Conservation (phyloP, 2,113 vertebrate species). For the Hippoglossus stenolepis region DNA sequence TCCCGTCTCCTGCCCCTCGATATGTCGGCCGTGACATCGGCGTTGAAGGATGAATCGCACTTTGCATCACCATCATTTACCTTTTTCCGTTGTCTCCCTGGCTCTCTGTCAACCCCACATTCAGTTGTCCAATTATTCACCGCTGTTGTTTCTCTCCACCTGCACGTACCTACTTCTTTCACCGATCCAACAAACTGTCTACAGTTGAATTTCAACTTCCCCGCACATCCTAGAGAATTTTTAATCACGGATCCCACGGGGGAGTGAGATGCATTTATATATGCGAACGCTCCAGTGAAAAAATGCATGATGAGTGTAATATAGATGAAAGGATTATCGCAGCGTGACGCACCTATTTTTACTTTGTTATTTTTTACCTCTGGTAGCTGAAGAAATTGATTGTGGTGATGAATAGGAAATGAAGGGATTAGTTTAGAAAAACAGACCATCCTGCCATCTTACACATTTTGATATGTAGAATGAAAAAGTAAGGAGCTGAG, state of each 20-base stretch:
- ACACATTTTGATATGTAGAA: neutral
- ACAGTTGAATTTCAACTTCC: conserved; percentile 4
- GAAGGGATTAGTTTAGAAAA: neutral
- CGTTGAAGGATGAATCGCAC: conserved; percentile 1
- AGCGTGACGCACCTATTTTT: conserved; percentile 8
- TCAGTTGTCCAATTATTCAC: conserved; percentile 18
- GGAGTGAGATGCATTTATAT: conserved; percentile 1
- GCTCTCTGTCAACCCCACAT: neutral
- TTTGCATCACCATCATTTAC: neutral
- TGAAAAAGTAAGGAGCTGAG: neutral
- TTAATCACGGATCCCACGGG: conserved; percentile 23
- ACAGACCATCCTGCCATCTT: no score
- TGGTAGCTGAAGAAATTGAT: neutral
- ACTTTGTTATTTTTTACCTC: neutral
- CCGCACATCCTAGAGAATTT: conserved; percentile 32
- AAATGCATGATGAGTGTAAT: neutral
- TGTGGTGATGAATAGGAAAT: conserved; percentile 9
- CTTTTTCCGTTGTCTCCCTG: conserved; percentile 8
- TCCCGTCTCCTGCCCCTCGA: neutral
- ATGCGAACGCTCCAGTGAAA: neutral
- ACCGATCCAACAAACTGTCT: neutral
- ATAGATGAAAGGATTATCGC: conserved; percentile 1
- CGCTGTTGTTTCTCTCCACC: neutral
- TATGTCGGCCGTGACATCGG: conserved; percentile 17
- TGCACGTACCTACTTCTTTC: neutral